Evolutionary conservation across 1,140 invertebrate species (phyloP).

Genomic region (Trissolcus basalis): DNA sequence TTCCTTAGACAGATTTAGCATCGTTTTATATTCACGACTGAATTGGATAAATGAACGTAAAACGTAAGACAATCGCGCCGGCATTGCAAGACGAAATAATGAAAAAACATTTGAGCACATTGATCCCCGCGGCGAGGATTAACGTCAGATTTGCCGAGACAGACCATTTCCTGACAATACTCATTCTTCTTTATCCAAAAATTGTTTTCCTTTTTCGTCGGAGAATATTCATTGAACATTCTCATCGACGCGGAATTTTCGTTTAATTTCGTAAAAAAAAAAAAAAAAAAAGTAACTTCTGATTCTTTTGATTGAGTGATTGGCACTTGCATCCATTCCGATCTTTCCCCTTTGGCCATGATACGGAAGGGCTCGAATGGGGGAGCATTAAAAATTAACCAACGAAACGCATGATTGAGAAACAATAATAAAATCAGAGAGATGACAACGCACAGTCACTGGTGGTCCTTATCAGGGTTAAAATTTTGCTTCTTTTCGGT

Average conservation of each 20-base stretch:
- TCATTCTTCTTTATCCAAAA: not conserved
- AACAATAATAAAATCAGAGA: too few relatives aligned
- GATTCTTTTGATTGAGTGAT: too few relatives aligned
- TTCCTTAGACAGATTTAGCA: conserved; percentile 27
- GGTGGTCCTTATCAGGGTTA: conserved; percentile 6
- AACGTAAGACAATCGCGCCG: conserved; percentile 12
- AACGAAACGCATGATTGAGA: too few relatives aligned
- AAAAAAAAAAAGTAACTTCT: too few relatives aligned
- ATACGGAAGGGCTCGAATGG: too few relatives aligned
- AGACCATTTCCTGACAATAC: not conserved
- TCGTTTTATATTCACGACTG: conserved; percentile 44
- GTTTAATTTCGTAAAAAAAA: too few relatives aligned
- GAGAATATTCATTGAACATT: not conserved
- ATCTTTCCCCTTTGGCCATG: too few relatives aligned
- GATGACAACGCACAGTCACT: too few relatives aligned
- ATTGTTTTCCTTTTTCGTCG: not conserved
- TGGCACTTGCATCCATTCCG: too few relatives aligned
- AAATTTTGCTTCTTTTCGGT: conserved; percentile 28
- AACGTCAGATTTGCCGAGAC: conserved; percentile 21
- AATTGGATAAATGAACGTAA: conserved; percentile 40
- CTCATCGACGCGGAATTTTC: too few relatives aligned
- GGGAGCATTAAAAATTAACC: too few relatives aligned
- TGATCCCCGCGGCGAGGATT: conserved; percentile 27
- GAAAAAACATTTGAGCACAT: conserved; percentile 27
- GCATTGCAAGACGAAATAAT: conserved; percentile 1